These are phyloP conservation scores for Mongoloraphidia duomilia DNA, from an alignment of 2,888 invertebrate genomes.

Conservation along the genomic window DNA sequence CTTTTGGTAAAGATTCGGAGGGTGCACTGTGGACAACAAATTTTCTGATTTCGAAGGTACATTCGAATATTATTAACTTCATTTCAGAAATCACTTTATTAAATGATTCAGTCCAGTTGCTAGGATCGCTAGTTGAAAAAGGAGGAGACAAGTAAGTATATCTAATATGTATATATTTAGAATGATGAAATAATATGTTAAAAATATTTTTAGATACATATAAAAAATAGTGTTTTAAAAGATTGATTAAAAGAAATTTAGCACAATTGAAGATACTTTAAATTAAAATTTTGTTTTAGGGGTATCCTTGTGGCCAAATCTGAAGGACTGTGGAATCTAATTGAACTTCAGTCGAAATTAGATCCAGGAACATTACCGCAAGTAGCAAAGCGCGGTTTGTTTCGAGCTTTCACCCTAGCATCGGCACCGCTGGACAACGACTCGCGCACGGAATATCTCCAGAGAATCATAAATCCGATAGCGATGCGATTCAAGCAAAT, in stretches of 20 bases:
- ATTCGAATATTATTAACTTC: slow-evolving; percentile 45
- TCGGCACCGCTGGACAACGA: slow-evolving; percentile 33
- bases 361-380: slow-evolving; percentile 39
- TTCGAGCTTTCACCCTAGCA: slow-evolving; percentile 55
- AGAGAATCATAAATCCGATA: slow-evolving; percentile 32
- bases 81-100: slow-evolving; percentile 44
- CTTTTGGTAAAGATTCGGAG: slow-evolving; percentile 51
- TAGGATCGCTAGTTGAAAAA: slow-evolving; percentile 23
- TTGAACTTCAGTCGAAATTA: slow-evolving; percentile 35
- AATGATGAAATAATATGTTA: too few relatives aligned
- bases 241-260: neutral
- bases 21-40: slow-evolving; percentile 46
- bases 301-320: slow-evolving; percentile 31
- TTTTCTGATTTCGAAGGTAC: slow-evolving; percentile 49
- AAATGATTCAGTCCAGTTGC: slow-evolving; percentile 45
- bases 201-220: too few relatives aligned
- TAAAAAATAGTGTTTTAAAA: too few relatives aligned
- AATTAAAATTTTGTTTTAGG: neutral
- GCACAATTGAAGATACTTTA: slow-evolving; percentile 1
- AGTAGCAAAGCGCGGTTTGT: slow-evolving; percentile 47
- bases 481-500: slow-evolving; percentile 38
- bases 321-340: slow-evolving; percentile 38
- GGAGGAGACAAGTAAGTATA: slow-evolving; percentile 5
- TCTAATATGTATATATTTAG: slow-evolving; percentile 1
- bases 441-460: slow-evolving; percentile 23